Evolutionary conservation across 2,797 vertebrate species (phyloP).

Genomic region (Hippoglossus hippoglossus): DNA sequence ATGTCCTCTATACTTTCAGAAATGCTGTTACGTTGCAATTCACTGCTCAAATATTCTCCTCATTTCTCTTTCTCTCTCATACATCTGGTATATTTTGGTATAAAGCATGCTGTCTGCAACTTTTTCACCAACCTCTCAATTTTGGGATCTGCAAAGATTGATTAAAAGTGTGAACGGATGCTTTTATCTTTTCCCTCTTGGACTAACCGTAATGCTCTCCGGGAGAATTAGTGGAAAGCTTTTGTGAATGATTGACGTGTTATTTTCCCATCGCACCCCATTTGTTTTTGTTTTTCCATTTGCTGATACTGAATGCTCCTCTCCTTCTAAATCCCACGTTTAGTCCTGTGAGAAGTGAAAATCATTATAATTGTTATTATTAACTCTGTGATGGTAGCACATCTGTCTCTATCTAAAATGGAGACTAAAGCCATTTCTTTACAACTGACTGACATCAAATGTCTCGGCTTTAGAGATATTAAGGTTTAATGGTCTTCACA

Average conservation of each 20-base stretch:
- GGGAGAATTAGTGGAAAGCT: conserved; percentile 33
- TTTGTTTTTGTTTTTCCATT: conserved; percentile 20
- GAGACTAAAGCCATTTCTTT: not conserved
- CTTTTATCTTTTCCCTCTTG: conserved; percentile 41
- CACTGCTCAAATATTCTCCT: not conserved
- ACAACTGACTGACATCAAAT: not conserved
- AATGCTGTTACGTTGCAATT: conserved; percentile 25
- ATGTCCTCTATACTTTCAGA: conserved; percentile 8
- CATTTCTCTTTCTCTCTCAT: not conserved
- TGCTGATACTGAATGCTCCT: conserved; percentile 10
- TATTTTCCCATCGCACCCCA: conserved; percentile 3
- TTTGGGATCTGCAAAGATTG: conserved; percentile 30
- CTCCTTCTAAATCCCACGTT: not conserved
- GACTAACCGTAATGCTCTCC: conserved; percentile 6
- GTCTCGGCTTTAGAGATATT: not conserved
- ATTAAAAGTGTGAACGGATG: conserved; percentile 27
- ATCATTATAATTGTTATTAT: not conserved
- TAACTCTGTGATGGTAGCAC: not conserved
- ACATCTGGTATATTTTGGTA: not conserved
- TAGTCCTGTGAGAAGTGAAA: not conserved
- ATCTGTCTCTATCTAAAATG: not conserved
- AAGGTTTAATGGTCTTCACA: conserved; percentile 12
- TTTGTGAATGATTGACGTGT: conserved; percentile 18
- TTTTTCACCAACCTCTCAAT: conserved; percentile 18
- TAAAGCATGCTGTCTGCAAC: not conserved